Percentiles rank a stretch among this genome's conserved stretches.
Conservation (phyloP, 92 coral and sea anemone genomes). For the Micromussa lordhowensis region DNA sequence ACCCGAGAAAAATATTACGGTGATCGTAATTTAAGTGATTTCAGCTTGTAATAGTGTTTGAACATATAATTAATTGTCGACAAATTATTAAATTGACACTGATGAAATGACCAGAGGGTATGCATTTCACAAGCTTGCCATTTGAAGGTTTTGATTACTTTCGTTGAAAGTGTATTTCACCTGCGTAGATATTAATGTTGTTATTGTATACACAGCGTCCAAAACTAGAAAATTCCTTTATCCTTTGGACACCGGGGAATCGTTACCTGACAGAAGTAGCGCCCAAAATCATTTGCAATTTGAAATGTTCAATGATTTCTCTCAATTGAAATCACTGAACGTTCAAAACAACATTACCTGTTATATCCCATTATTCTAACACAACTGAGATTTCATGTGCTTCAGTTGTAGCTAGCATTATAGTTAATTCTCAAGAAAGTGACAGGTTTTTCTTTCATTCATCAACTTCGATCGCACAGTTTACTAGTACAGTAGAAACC, state of each 20-base stretch:
- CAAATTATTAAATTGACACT: not conserved
- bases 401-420: not conserved
- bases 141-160: not conserved
- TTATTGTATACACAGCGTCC: not conserved
- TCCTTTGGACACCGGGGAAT: not conserved
- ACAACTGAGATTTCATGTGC: not conserved
- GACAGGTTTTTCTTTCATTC: not conserved
- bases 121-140: not conserved
- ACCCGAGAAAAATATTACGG: not conserved
- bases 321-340: not conserved
- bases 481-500: not conserved
- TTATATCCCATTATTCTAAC: not conserved
- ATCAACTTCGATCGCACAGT: not conserved
- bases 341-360: not conserved
- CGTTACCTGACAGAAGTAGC: not conserved
- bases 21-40: not conserved
- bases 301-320: too few species aligned
- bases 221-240: not conserved
- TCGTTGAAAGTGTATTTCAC: not conserved
- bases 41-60: not conserved
- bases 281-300: too few species aligned
- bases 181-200: not conserved
- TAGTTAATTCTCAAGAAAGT: not conserved
- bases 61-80: not conserved
- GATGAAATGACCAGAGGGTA: not conserved